phyloP scores from a whole-genome alignment of 1,140 invertebrate species.

The Tetragnatha versicolor region DNA sequence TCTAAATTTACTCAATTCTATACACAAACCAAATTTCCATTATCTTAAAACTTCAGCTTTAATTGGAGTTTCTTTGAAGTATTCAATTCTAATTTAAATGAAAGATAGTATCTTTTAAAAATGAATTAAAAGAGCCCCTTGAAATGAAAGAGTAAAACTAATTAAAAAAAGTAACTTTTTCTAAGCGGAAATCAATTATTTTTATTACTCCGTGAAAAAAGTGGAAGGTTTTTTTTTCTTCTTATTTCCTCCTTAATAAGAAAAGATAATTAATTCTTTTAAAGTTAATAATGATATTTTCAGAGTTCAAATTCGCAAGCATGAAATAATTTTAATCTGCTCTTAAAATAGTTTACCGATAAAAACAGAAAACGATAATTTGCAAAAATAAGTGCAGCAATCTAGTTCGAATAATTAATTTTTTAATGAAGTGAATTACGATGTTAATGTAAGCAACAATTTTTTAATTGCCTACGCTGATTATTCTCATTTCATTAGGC shows the following conservation, averaged over 20 bases:
- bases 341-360: neutral
- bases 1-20: no score
- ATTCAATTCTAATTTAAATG: no score
- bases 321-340: conserved; percentile 6
- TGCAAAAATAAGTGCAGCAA: neutral
- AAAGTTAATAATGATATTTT: conserved; percentile 27
- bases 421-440: conserved; percentile 44
- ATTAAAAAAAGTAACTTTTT: no score
- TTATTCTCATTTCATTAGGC: conserved; percentile 43
- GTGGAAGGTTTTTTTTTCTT: no score
- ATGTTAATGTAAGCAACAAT: conserved; percentile 38
- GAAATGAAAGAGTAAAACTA: no score
- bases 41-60: no score
- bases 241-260: neutral
- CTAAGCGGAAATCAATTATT: no score
- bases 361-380: conserved; percentile 19
- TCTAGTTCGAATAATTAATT: conserved; percentile 42
- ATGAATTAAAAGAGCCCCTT: no score
- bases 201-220: no score
- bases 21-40: no score
- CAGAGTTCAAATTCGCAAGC: neutral
- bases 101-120: no score
- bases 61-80: no score
- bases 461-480: conserved; percentile 37
- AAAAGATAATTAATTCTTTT: conserved; percentile 7